Percentiles rank a stretch among this genome's conserved stretches.
phyloP scores from a whole-genome alignment of 1,140 invertebrate genomes.

The Delia radicum region DNA sequence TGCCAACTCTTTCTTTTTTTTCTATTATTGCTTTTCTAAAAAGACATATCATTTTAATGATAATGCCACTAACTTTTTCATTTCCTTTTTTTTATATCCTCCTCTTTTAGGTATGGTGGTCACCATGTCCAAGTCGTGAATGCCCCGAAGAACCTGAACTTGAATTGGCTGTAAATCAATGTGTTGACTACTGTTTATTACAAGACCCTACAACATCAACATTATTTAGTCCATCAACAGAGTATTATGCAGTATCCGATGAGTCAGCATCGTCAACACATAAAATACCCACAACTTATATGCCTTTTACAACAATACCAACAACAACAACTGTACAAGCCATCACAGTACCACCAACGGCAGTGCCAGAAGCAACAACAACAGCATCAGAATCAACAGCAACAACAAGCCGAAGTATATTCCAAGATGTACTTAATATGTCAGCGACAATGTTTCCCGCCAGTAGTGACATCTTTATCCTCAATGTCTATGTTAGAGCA shows the following conservation, averaged over 20 bases:
- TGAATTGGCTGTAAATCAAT: slow-evolving; percentile 69
- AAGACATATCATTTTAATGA: not conserved
- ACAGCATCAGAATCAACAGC: slow-evolving; percentile 28
- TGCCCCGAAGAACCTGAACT: slow-evolving; percentile 72
- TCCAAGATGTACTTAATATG: slow-evolving; percentile 57
- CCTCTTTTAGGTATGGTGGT: slow-evolving; percentile 69
- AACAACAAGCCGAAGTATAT: slow-evolving; percentile 43
- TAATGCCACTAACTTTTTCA: not conserved
- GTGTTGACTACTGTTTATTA: slow-evolving; percentile 68
- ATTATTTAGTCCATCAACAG: slow-evolving; percentile 38
- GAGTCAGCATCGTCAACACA: slow-evolving; percentile 23
- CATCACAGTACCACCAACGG: slow-evolving; percentile 29
- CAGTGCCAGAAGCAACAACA: slow-evolving; percentile 6
- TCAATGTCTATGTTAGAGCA: slow-evolving; percentile 44
- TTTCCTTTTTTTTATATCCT: slow-evolving; percentile 25
- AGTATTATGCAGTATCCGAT: slow-evolving; percentile 38
- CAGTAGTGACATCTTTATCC: slow-evolving; percentile 35
- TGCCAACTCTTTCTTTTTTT: too few relatives aligned
- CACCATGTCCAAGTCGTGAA: slow-evolving; percentile 71
- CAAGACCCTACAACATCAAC: slow-evolving; percentile 52
- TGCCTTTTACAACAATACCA: not conserved
- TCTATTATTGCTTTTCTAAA: not conserved
- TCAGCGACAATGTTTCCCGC: slow-evolving; percentile 55
- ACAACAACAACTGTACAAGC: slow-evolving; percentile 21
- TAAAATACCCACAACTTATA: slow-evolving; percentile 8